Evolutionary conservation across 1,140 invertebrate species (phyloP).

Genomic region (Bombus confusus): DNA sequence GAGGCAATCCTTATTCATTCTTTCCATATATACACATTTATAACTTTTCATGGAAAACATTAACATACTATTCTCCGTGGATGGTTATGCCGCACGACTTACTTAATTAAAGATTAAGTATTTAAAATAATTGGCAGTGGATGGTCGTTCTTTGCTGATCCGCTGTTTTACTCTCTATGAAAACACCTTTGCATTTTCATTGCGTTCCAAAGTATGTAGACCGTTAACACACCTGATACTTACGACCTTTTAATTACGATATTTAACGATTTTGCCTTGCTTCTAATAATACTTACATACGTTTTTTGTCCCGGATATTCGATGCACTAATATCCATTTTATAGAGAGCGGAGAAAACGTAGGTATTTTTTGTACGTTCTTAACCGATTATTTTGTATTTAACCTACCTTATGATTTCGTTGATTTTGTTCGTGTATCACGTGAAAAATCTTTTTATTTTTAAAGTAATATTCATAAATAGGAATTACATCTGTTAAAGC

Average conservation of each 20-base stretch:
- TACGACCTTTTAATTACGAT: not conserved
- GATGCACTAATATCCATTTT: too few relatives aligned
- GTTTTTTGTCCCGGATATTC: too few relatives aligned
- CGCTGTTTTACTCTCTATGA: not conserved
- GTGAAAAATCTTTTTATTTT: not conserved
- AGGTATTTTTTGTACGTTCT: too few relatives aligned
- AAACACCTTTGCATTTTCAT: not conserved
- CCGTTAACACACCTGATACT: too few relatives aligned
- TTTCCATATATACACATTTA: not conserved
- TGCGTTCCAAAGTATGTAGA: not conserved
- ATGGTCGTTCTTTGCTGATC: not conserved
- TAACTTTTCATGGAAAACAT: conserved; percentile 1
- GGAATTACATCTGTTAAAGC: not conserved
- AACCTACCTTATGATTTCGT: too few relatives aligned
- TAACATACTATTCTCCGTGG: not conserved
- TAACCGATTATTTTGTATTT: too few relatives aligned
- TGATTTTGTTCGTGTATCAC: too few relatives aligned
- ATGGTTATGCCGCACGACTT: not conserved
- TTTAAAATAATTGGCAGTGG: not conserved
- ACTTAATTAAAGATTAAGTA: not conserved
- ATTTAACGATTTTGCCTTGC: not conserved
- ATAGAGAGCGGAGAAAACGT: too few relatives aligned
- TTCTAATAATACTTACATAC: too few relatives aligned
- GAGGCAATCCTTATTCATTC: too few relatives aligned
- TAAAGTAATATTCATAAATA: not conserved